Conservation (phyloP, 1,140 invertebrate species). For the Paraescarpia echinospica region DNA sequence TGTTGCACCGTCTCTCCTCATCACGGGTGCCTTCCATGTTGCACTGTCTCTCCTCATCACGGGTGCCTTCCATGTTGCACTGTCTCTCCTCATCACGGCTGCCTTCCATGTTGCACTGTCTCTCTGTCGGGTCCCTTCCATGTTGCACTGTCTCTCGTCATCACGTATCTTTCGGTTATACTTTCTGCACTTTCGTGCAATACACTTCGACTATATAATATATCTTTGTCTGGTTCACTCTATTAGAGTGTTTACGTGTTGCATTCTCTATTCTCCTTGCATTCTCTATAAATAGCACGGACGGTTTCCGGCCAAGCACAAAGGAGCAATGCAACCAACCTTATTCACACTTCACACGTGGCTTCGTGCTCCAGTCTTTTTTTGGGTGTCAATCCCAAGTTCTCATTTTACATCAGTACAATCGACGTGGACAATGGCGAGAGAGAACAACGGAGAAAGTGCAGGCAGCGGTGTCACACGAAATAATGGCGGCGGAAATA, state of each 20-base stretch:
- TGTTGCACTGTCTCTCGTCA: too few species aligned
- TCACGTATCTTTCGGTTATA: not conserved
- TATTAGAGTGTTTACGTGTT: not conserved
- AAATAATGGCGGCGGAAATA: conserved; percentile 5
- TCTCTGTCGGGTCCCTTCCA: too few species aligned
- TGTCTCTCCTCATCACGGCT: too few species aligned
- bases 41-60: too few species aligned
- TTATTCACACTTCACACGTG: not conserved
- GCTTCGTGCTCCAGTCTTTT: not conserved
- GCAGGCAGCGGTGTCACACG: not conserved
- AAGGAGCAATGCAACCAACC: not conserved
- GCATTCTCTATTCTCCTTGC: not conserved
- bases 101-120: too few species aligned
- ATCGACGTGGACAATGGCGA: not conserved
- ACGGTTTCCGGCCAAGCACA: not conserved
- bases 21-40: too few species aligned
- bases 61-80: too few species aligned
- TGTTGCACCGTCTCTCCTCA: too few species aligned
- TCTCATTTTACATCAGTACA: not conserved
- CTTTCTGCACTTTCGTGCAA: not conserved
- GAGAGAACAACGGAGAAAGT: not conserved
- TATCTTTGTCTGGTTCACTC: not conserved
- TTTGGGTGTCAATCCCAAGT: not conserved
- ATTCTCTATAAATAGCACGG: not conserved
- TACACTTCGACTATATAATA: not conserved